Base-by-base conservation (phyloP, 2,113 vertebrate genomes). In the Otocyon megalotis region DNA sequence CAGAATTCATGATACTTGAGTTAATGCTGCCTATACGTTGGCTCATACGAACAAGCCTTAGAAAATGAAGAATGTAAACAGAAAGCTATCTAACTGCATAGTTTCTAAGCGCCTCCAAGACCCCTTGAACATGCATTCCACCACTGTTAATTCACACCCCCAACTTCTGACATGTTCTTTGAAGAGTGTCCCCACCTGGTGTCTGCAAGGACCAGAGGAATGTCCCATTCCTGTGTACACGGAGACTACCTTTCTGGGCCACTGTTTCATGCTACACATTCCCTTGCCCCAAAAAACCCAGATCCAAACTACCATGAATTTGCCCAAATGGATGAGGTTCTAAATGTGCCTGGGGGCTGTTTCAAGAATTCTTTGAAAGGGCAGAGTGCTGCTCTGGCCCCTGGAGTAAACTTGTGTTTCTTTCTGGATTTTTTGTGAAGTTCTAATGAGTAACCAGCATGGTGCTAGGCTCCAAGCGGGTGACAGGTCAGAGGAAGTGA, bases 111-210 rank as follows among this genome's bases (percentile, higher is more conserved):
- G 63, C 77, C 48, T 88, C 26, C 0, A 8, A 63, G 24, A 12
- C 19, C 24, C 37, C 19, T 9, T 8, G 17, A 1, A 20, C 2
- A 9, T 30, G 53, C 8, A 0, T 19, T 2, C 30, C 17, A 26
- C 17, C 54, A 5, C 35, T 54, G 56, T 28, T 43, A 4, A 4
- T 76, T 87, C 63, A 48, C 15, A 60, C 30, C 63, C 24, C 5
- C 43, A 43, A 3, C 37, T 88, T 76, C 82, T 82, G 37, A 13
- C 32, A 16, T 69, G 8, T 22, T 54, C 74, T 90, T 48, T 96
- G 63, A 53, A 94, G 54, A 26, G 1, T 0, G 24, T 37, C 50
- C 69, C 26, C 1, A 20, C 10, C 28, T 20, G 11, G 35, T n/a
- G 35, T 54, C 62, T 54, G 11, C 0, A 2, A 26, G 9, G 48